These are phyloP conservation scores for Hafferia zeledoni DNA, from an alignment of 2,797 vertebrate genomes.

Conservation along the genomic window DNA sequence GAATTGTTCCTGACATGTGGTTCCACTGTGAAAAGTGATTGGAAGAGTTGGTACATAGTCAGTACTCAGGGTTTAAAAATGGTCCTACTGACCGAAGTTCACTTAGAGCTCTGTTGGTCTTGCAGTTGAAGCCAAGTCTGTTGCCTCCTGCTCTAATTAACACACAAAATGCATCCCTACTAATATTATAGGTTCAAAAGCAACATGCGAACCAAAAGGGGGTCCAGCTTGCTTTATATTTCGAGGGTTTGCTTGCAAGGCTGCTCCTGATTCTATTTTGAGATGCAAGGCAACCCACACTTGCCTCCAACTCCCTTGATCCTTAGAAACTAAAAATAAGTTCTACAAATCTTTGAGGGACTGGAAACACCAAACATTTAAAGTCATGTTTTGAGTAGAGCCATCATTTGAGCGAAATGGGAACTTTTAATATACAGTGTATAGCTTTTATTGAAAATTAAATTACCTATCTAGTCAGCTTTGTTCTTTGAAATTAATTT, in stretches of 20 bases:
- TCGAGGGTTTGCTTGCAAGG: neutral
- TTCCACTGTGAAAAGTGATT: neutral
- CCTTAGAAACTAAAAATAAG: neutral
- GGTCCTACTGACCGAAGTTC: neutral
- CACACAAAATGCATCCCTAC: neutral
- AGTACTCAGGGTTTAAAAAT: neutral
- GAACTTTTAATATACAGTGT: neutral
- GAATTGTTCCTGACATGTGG: neutral
- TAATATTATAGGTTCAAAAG: neutral
- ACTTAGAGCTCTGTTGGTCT: neutral
- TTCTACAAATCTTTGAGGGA: neutral
- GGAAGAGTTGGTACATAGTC: neutral
- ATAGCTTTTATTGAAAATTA: neutral
- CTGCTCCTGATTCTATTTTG: neutral
- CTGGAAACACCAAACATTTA: neutral
- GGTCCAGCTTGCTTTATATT: neutral
- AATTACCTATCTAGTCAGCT: neutral
- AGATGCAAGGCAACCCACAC: neutral
- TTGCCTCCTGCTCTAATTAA: conserved; percentile 1
- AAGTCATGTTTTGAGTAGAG: neutral
- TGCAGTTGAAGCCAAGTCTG: neutral
- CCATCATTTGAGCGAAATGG: neutral
- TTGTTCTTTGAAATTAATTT: conserved; percentile 4
- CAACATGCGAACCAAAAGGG: neutral
- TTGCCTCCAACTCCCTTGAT: neutral